These are phyloP conservation scores for Plutella xylostella DNA, from an alignment of 2,888 invertebrate species.

Conservation along the genomic window DNA sequence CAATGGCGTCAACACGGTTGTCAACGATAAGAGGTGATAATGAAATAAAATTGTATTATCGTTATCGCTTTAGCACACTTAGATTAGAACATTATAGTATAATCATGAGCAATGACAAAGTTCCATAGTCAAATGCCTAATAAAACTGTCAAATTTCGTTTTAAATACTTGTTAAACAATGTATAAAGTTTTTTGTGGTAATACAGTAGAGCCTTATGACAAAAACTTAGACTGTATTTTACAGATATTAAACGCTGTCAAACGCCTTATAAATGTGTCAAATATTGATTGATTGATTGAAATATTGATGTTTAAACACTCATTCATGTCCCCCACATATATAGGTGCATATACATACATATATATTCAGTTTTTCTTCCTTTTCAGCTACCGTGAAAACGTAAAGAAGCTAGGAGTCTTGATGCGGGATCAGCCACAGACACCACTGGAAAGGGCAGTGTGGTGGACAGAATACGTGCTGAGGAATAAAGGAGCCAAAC, in stretches of 20 bases:
- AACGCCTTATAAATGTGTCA: background rate
- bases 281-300: background rate
- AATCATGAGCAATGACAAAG: background rate
- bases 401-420: conserved; percentile 14
- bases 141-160: background rate
- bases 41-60: background rate
- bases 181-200: too few relatives aligned
- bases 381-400: background rate
- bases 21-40: conserved; percentile 18
- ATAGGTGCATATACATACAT: background rate
- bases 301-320: background rate
- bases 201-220: background rate
- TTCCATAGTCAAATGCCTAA: background rate
- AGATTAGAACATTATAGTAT: background rate
- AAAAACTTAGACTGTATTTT: background rate
- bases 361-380: background rate
- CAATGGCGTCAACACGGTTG: conserved; percentile 5
- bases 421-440: conserved; percentile 25
- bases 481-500: conserved; percentile 28
- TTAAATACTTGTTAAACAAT: too few relatives aligned
- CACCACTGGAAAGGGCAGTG: conserved; percentile 25
- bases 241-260: background rate
- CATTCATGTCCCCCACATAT: background rate
- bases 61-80: background rate
- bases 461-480: conserved; percentile 36